Base-by-base conservation (phyloP, 1,140 invertebrate species). In the Linepithema humile region DNA sequence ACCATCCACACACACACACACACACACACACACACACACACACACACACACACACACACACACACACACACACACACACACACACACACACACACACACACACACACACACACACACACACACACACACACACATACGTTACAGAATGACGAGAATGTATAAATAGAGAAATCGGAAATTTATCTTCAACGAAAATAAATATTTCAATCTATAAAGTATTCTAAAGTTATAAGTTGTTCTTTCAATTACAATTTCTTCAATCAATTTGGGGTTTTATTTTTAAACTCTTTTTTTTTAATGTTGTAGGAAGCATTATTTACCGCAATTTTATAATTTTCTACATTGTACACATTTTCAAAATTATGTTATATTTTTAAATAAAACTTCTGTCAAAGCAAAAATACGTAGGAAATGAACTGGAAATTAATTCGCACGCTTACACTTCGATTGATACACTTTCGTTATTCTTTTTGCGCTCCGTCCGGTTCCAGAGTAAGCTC, bases 401-500 rank as follows among this genome's bases (percentile, higher is more conserved):
- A 50, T 35, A 5, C 3, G 15, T 32, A 17, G n/a, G 15, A 35
- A 23, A n/a, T 5, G 65, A 4, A 50, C 5, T 15, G 23, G 17
- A 67, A n/a, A 77, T 77, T 50, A 75, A 12, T 35, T n/a, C 12
- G 12, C 1, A 17, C 38, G 17, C 35, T 29, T 29, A 35, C n/a
- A 12, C 17, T 4, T 26, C 15, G 9, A 35, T 35, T 15, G 15
- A 15, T 26, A 17, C 7, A 7, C 3, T 6, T 17, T 35, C 59
- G 15, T 62, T 55, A 9, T 69, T 32, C n/a, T n/a, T 78, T n/a
- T 15, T 50, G 3, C 17, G 35, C 55, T n/a, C 32, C 38, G 26
- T 17, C 20, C 45, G 48, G 15, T 50, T 55, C 43, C n/a, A 5
- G 29, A n/a, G 29, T 38, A 35, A 20, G 50, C 57, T 87, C 89